phyloP scores from a whole-genome alignment of 2,797 vertebrate genomes.

The Lithobates pipiens region DNA sequence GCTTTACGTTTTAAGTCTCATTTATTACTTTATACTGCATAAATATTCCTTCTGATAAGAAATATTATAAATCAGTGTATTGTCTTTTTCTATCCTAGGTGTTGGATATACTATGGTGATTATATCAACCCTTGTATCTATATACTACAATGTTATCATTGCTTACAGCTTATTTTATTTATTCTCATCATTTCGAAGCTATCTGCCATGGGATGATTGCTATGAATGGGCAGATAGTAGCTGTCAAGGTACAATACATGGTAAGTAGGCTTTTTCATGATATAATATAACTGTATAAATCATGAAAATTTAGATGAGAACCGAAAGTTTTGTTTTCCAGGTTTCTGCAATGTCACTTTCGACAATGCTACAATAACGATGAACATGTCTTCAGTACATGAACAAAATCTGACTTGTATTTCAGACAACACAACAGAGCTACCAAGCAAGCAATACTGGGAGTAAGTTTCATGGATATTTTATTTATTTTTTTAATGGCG shows the following conservation, averaged over 20 bases:
- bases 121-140: slow-evolving; percentile 80
- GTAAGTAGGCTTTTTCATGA: slow-evolving; percentile 68
- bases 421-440: slow-evolving; percentile 74
- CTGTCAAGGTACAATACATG: slow-evolving; percentile 77
- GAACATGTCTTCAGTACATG: slow-evolving; percentile 74
- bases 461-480: slow-evolving; percentile 80
- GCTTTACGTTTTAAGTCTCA: no score
- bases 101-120: slow-evolving; percentile 89
- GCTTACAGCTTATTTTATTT: slow-evolving; percentile 92
- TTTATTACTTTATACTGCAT: no score
- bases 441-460: slow-evolving; percentile 92
- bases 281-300: neutral
- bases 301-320: neutral
- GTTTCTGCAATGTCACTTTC: slow-evolving; percentile 75
- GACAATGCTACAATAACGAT: slow-evolving; percentile 27
- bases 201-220: slow-evolving; percentile 87
- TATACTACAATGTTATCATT: slow-evolving; percentile 95
- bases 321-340: slow-evolving; percentile 5
- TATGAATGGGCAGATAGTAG: slow-evolving; percentile 74
- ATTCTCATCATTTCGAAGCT: slow-evolving; percentile 90
- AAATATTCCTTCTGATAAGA: no score
- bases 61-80: neutral
- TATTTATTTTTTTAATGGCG: no score
- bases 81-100: slow-evolving; percentile 74
- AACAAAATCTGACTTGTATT: slow-evolving; percentile 76